Conservation (phyloP, 2,797 vertebrate genomes). For the Pangasius macronema region DNA sequence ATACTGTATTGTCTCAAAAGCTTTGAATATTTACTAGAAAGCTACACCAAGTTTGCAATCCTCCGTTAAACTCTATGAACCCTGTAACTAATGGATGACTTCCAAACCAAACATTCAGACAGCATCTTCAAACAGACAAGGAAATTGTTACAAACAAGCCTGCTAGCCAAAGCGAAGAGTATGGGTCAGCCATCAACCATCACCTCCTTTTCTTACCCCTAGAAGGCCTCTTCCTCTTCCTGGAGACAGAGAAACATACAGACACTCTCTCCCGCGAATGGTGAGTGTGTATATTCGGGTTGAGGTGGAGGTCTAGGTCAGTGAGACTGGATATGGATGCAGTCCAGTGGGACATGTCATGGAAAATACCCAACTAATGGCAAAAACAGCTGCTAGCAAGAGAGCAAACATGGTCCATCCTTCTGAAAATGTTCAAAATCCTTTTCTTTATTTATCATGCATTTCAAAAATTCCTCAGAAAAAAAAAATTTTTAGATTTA, state of each 20-base stretch:
- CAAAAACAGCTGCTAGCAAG: slow-evolving; percentile 57
- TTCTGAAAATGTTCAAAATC: neutral
- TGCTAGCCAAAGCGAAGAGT: slow-evolving; percentile 40
- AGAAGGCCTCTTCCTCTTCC: slow-evolving; percentile 69
- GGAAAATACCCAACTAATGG: slow-evolving; percentile 56
- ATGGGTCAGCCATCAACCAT: slow-evolving; percentile 51
- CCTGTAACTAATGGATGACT: slow-evolving; percentile 24
- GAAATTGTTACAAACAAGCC: slow-evolving; percentile 48
- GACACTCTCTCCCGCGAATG: slow-evolving; percentile 55
- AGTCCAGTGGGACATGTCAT: slow-evolving; percentile 51
- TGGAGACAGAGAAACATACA: slow-evolving; percentile 56
- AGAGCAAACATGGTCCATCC: neutral
- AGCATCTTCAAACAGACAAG: slow-evolving; percentile 57
- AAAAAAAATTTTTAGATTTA: neutral
- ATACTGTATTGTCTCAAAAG: neutral
- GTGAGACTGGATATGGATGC: slow-evolving; percentile 44
- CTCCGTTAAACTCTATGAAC: slow-evolving; percentile 42
- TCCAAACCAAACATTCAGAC: slow-evolving; percentile 56
- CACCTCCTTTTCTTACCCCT: slow-evolving; percentile 55
- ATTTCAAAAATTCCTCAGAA: neutral
- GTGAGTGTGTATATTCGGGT: slow-evolving; percentile 58
- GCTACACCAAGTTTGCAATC: slow-evolving; percentile 26
- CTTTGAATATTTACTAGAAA: neutral
- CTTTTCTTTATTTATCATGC: neutral
- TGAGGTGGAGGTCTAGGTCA: slow-evolving; percentile 56